Conservation (phyloP, 2,888 invertebrate species). For the Endotricha flammealis region DNA sequence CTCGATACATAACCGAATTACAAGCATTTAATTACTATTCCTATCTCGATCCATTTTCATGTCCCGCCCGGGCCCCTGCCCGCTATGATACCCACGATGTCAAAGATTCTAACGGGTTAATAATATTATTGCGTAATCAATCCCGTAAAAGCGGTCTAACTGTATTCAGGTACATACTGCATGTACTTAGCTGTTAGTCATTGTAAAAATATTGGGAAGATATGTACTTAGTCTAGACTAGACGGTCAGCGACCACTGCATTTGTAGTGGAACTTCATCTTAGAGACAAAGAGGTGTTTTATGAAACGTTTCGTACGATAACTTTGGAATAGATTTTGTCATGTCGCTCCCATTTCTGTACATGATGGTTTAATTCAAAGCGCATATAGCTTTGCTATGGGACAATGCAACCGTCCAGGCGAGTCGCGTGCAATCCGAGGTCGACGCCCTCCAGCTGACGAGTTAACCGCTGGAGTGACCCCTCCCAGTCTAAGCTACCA, state of each 20-base stretch:
- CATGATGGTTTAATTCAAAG: constrained; percentile 31
- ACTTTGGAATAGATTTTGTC: too few species aligned
- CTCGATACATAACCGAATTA: constrained; percentile 33
- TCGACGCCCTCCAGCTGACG: constrained; percentile 54
- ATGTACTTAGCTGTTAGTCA: constrained; percentile 4
- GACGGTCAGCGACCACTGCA: constrained; percentile 6
- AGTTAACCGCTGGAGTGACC: constrained; percentile 61
- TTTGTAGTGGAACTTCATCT: too few species aligned
- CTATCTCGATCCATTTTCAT: constrained; percentile 23
- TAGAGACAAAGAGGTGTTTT: constrained; percentile 6
- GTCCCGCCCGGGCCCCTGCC: constrained; percentile 18
- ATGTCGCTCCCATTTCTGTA: not conserved
- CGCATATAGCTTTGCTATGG: constrained; percentile 41
- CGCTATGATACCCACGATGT: constrained; percentile 17
- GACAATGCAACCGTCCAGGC: constrained; percentile 60
- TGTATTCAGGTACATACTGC: constrained; percentile 11
- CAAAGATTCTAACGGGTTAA: constrained; percentile 20
- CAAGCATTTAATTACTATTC: constrained; percentile 29
- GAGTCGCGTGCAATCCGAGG: constrained; percentile 46
- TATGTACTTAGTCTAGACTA: not conserved
- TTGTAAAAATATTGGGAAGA: not conserved
- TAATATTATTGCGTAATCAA: constrained; percentile 22
- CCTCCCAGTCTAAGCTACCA: constrained; percentile 35
- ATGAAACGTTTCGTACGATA: constrained; percentile 8
- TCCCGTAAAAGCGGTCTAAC: constrained; percentile 12